Evolutionary conservation across 2,113 vertebrate genomes (phyloP), one percentile per base, ranked within the genome.

Genomic region (Callocephalon fimbriatum): DNA sequence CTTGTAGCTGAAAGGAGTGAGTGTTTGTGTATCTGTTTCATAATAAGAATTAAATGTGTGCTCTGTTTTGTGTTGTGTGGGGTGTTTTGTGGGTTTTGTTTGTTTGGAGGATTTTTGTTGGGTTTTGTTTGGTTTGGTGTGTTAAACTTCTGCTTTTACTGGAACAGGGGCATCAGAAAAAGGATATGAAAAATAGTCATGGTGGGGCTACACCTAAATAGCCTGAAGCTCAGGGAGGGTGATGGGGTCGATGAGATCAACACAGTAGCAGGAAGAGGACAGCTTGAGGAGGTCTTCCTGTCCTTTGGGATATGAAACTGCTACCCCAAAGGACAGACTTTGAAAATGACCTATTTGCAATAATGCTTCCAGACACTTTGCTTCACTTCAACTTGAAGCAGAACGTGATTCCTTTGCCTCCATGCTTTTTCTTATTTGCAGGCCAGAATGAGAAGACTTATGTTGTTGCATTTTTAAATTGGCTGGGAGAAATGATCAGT

Each of bases 241-340:
- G 7, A 7, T 35, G 47, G 29, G 17, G 29, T 44, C 11, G 47
- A 10, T 27, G 44, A 37, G 54, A 40, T 8, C 0, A 1, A 13
- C 2, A 1, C 18, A 53, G n/a, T 0, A 2, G 22, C 7, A 48
- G 27, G 22, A 59, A 58, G 26, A 68, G 38, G 6, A 61, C 21
- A 82, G 45, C 22, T 2, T 3, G 44, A 53, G 12, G n/a, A 48
- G 20, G 42, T 76, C 45, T 86, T 44, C 12, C 63, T 92, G 22
- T 17, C 65, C 18, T 70, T 7, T 9, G 10, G 7, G 14, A 6
- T 26, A 32, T 9, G 42, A 86, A 77, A 15, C 50, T 59, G n/a
- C 54, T 47, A 50, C 40, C 23, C 32, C 29, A 19, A 58, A 53
- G 23, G 68, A 31, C 9, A 27, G 27, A 29, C 25, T 17, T 78